Percentiles rank a stretch among this genome's conserved stretches.
Evolutionary conservation across 2,113 vertebrate species (phyloP).

Genomic region (Solea senegalensis): DNA sequence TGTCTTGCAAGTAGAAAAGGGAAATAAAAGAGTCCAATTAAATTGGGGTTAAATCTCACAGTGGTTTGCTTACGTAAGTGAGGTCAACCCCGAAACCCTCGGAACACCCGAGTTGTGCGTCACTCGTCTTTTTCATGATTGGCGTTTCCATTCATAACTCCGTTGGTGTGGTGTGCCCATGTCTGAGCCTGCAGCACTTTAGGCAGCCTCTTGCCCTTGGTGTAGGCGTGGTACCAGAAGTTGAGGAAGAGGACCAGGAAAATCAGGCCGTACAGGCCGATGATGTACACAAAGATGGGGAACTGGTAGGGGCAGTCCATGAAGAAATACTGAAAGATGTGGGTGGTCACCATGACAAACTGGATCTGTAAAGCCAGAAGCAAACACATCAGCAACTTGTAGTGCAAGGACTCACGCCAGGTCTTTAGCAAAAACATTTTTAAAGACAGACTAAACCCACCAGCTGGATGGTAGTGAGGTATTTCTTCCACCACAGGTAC

Average conservation of each 20-base stretch:
- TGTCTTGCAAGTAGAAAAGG: conserved; percentile 51
- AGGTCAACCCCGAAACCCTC: conserved; percentile 20
- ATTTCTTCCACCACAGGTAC: conserved; percentile 98
- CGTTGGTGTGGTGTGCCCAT: conserved; percentile 81
- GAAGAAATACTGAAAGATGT: conserved; percentile 93
- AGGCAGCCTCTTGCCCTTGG: conserved; percentile 91
- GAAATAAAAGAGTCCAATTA: conserved; percentile 17
- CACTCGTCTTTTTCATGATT: conserved; percentile 72
- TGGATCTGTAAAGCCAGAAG: conserved; percentile 84
- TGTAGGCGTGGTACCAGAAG: conserved; percentile 98
- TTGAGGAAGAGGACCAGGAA: conserved; percentile 96
- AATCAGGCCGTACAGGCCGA: conserved; percentile 86
- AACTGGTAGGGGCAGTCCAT: conserved; percentile 92
- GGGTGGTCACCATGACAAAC: conserved; percentile 88
- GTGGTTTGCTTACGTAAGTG: conserved; percentile 30
- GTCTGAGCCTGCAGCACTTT: conserved; percentile 86
- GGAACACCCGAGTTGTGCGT: conserved; percentile 15
- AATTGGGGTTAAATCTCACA: conserved; percentile 9
- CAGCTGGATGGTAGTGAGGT: conserved; percentile 94
- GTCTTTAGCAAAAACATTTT: background rate
- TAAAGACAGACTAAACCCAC: conserved; percentile 75
- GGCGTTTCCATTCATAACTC: conserved; percentile 81
- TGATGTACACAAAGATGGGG: conserved; percentile 94
- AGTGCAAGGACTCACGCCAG: background rate
- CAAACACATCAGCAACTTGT: background rate